Evolutionary conservation across 2,113 vertebrate species (phyloP).

Genomic region (Zeus faber): DNA sequence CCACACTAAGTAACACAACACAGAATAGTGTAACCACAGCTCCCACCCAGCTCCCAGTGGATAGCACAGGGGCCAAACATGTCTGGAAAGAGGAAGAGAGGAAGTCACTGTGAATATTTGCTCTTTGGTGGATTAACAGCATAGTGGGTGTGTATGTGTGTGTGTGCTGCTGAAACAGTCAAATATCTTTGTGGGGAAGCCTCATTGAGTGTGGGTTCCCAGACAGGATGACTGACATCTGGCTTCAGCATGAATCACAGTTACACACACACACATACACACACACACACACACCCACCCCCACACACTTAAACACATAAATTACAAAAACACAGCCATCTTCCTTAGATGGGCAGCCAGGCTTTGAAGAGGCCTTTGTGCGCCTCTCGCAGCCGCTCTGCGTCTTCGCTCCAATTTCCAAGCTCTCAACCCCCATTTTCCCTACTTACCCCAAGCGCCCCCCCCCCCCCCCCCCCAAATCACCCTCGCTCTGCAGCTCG

Average conservation of each 20-base stretch:
- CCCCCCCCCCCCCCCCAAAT: constrained; percentile 24
- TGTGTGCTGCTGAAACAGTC: too few relatives aligned
- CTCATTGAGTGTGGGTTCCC: constrained; percentile 23
- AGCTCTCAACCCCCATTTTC: constrained; percentile 22
- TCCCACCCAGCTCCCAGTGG: too few relatives aligned
- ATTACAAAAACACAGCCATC: too few relatives aligned
- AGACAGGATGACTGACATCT: constrained; percentile 60
- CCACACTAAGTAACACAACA: too few relatives aligned
- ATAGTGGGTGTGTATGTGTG: background rate
- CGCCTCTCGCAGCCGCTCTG: constrained; percentile 29
- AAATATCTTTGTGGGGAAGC: constrained; percentile 23
- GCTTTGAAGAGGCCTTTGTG: constrained; percentile 39
- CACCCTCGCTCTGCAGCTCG: constrained; percentile 29
- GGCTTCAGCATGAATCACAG: constrained; percentile 59
- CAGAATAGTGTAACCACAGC: too few relatives aligned
- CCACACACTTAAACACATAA: too few relatives aligned
- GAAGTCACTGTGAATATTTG: too few relatives aligned
- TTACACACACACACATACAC: background rate
- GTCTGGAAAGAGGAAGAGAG: too few relatives aligned
- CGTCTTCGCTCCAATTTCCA: too few relatives aligned
- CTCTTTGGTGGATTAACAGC: too few relatives aligned
- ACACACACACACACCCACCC: constrained; percentile 9
- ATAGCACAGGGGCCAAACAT: too few relatives aligned
- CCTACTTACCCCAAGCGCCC: constrained; percentile 31
- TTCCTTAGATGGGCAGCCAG: constrained; percentile 32